Base-by-base conservation (phyloP, 2,888 invertebrate genomes). In the Polia nebulosa region DNA sequence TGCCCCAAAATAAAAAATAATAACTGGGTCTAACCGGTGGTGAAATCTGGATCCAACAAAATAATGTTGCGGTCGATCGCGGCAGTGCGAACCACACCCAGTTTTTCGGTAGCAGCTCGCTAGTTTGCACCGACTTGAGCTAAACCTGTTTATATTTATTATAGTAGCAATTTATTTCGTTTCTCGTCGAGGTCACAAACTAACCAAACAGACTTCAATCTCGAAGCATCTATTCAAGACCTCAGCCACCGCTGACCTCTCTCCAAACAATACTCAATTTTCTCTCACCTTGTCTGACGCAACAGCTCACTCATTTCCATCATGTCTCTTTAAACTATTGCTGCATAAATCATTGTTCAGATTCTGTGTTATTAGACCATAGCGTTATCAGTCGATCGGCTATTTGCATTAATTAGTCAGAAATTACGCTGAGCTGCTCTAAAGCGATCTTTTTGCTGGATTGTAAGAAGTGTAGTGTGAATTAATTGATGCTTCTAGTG, bases 361-460 rank as follows among this genome's bases (percentile, higher is more conserved):
- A 68, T 53, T 56, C 72, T 59, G 53, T 56, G 63, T 74, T 81
- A 76, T 75, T 70, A 74, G 55, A 72, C 57, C 68, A 53, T 45
- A 49, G 60, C 60, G 67, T 22, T 78, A 76, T 83, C 79, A 70
- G 47, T 65, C 58, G 49, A 83, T 80, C 78, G 34, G 55, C 64
- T 62, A 83, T 83, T 81, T 83, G 68, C 82, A 81, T 82, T 81
- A 65, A 83, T 82, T 82, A 71, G 47, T 67, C 56, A 64, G 67
- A 70, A 78, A 82, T 82, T 75, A 72, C 59, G 55, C 56, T 51
- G 56, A 39, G 76, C 59, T 68, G 44, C 71, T 61, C 56, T 80
- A 57, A 62, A 71, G 36, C 57, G 41, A n/a, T 63, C 63, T 71
- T 78, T 78, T 76, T 77, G 76, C 60, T 63, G 13, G 22, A 61